Conservation (phyloP, 2,888 invertebrate genomes). For the Heliconius ismenius region DNA sequence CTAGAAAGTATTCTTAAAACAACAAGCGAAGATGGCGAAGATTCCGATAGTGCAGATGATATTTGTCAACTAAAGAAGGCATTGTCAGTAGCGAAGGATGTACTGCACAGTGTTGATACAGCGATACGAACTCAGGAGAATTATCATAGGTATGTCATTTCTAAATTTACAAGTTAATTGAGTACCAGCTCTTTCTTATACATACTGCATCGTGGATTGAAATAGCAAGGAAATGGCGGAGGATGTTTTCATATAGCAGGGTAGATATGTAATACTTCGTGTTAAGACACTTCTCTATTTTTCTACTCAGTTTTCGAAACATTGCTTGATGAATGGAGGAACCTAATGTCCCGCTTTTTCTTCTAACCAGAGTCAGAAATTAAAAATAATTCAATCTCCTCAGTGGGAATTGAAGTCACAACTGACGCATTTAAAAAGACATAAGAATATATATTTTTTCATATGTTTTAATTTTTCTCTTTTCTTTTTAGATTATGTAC, state of each 20-base stretch:
- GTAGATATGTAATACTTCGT: too few species aligned
- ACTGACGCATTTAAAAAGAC: neutral
- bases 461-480: neutral
- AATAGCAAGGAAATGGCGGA: too few species aligned
- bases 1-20: conserved; percentile 73
- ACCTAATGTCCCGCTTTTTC: neutral
- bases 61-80: conserved; percentile 57
- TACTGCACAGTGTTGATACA: conserved; percentile 72
- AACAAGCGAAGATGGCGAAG: conserved; percentile 52
- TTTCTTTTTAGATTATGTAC: conserved; percentile 56
- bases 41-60: conserved; percentile 56
- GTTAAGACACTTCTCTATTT: too few species aligned
- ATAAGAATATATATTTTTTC: neutral
- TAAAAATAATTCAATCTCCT: neutral
- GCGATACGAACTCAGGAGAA: conserved; percentile 75
- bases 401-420: neutral
- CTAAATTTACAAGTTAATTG: too few species aligned
- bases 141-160: conserved; percentile 63
- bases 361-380: neutral
- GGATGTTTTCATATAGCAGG: too few species aligned
- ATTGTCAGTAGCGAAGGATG: conserved; percentile 68
- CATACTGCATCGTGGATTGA: too few species aligned
- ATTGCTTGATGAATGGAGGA: neutral
- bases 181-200: too few species aligned
- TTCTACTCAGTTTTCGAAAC: neutral